These are phyloP conservation scores for Enteromius afrohamiltoni DNA, from an alignment of 2,797 vertebrate genomes.

Conservation along the genomic window DNA sequence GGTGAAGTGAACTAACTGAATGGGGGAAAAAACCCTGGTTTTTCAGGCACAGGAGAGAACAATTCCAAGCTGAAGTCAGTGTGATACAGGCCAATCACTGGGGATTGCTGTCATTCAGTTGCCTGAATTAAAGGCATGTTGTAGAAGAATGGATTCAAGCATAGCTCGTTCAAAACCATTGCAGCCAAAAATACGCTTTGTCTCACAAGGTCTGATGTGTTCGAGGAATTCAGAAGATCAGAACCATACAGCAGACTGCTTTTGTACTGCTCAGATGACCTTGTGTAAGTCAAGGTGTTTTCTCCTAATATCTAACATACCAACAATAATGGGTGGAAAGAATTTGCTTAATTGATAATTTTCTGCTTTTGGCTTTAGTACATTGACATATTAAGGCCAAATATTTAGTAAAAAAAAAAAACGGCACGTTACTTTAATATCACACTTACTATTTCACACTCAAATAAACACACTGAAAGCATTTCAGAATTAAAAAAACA, in stretches of 20 bases:
- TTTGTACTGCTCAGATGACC: neutral
- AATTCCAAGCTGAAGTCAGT: constrained; percentile 12
- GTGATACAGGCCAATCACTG: constrained; percentile 19
- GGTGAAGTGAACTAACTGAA: constrained; percentile 13
- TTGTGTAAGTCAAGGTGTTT: neutral
- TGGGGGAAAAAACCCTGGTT: neutral
- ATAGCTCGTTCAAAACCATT: neutral
- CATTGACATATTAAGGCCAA: neutral
- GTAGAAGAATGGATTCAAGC: neutral
- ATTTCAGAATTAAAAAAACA: neutral
- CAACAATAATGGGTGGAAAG: neutral
- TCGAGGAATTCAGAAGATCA: neutral
- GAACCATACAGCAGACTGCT: neutral
- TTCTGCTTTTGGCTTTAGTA: neutral
- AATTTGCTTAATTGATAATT: neutral
- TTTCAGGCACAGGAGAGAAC: constrained; percentile 21
- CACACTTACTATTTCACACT: too few species aligned
- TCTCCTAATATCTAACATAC: neutral
- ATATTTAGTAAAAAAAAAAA: neutral
- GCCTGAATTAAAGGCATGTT: constrained; percentile 20
- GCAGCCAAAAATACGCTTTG: neutral
- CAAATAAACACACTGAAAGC: neutral
- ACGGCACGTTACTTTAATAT: neutral
- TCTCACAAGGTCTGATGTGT: constrained; percentile 1
- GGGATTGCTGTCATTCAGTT: constrained; percentile 18